Base-by-base conservation (phyloP, 2,113 vertebrate species). In the Penelope pileata region DNA sequence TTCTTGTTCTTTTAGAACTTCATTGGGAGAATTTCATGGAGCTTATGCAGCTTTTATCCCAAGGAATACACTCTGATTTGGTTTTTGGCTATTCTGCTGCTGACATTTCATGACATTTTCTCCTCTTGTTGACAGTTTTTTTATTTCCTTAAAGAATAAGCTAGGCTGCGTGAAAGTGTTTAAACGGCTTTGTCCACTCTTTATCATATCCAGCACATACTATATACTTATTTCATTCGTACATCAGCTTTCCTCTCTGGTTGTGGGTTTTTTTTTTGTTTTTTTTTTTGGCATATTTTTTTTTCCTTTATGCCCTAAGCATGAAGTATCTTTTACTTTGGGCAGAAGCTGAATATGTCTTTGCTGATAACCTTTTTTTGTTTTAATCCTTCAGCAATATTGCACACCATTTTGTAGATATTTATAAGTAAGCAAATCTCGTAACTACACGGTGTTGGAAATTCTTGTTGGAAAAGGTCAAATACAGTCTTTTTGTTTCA, bases 61-160 rank as follows among this genome's bases (percentile, higher is more conserved):
- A 68, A 92, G 30, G 30, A 97, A 96, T 94, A 88, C 47, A n/a
- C 88, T 94, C 78, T 66, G n/a, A 4, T 94, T 95, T 93, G 86
- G 86, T 95, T 83, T 92, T 43, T 62, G 66, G 50, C 36, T 91
- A 77, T 92, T 93, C 80, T 91, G 64, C 59, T 88, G 76, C 79
- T 97, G 97, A 97, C 95, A 97, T 96, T 97, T 93, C 82, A 72
- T 96, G 96, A 97, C 95, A 97, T 97, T 98, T 97, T 96, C 90
- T 82, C 50, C 91, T 90, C 83, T 76, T 94, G 42, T 83, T 97
- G 93, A 97, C 81, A 90, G 79, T 36, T 92, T 81, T 78, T 56
- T 32, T 66, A 68, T 76, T 69, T 62, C 9, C 9, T 92, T 93
- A 88, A 70, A 88, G 29, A 96, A 66, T 36, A 77, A 83, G 77